These are phyloP conservation scores for Cryptocephalus moraei DNA, from an alignment of 2,888 invertebrate species.

Conservation along the genomic window DNA sequence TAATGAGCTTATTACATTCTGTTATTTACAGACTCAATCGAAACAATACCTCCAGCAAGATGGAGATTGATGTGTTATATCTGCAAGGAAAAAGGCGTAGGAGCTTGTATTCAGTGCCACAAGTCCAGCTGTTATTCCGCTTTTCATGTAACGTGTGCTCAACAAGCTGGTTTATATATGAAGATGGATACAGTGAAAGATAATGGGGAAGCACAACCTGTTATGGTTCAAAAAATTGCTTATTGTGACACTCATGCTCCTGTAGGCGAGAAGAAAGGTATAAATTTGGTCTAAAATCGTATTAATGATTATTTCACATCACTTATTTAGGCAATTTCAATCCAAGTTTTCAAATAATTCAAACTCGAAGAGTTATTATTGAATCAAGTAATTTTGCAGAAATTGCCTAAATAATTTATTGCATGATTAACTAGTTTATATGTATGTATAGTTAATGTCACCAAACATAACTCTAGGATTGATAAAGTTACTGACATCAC, in stretches of 20 bases:
- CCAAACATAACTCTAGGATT: too few species aligned
- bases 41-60: conserved; percentile 88
- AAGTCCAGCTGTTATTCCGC: conserved; percentile 93
- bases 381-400: too few species aligned
- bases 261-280: conserved; percentile 32
- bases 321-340: too few species aligned
- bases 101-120: conserved; percentile 98
- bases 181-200: conserved; percentile 85
- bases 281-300: neutral
- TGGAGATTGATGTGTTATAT: conserved; percentile 97
- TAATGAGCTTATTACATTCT: neutral
- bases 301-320: neutral
- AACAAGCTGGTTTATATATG: conserved; percentile 91
- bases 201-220: conserved; percentile 47
- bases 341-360: too few species aligned
- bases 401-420: too few species aligned
- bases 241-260: conserved; percentile 94
- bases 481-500: too few species aligned
- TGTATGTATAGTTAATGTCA: too few species aligned
- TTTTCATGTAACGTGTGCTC: conserved; percentile 98
- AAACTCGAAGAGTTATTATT: too few species aligned
- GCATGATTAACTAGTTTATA: too few species aligned
- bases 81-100: conserved; percentile 84
- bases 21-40: conserved; percentile 67
- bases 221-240: conserved; percentile 88